phyloP scores from a whole-genome alignment of 2,888 invertebrate species.

The Leptinotarsa haldemani region DNA sequence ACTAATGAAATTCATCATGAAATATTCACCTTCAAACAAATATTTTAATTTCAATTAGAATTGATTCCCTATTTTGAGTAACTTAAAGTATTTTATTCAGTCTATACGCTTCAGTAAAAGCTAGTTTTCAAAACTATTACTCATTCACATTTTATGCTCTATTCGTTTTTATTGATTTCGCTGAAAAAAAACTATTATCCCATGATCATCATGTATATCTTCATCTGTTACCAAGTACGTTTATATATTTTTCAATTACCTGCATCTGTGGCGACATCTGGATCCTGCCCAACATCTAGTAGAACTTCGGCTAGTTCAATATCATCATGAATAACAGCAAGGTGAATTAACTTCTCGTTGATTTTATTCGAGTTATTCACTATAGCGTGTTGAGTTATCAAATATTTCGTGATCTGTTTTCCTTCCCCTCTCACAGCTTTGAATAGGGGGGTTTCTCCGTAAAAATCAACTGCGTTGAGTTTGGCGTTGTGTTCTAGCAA shows the following conservation, averaged over 20 bases:
- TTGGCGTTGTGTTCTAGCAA: slow-evolving; percentile 46
- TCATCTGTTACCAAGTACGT: no score
- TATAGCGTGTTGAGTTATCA: slow-evolving; percentile 44
- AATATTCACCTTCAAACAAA: no score
- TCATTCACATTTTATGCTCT: no score
- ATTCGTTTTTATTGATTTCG: no score
- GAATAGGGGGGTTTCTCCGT: slow-evolving; percentile 47
- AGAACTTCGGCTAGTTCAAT: slow-evolving; percentile 40
- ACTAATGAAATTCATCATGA: no score
- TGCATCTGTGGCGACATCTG: slow-evolving; percentile 35
- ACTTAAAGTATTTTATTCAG: no score
- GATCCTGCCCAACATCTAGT: slow-evolving; percentile 36
- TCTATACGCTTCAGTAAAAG: no score
- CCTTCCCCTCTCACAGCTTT: slow-evolving; percentile 42
- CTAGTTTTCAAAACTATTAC: no score
- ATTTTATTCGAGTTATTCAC: slow-evolving; percentile 43
- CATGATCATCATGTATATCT: no score
- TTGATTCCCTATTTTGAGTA: no score
- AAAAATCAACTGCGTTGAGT: slow-evolving; percentile 44
- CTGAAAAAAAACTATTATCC: no score
- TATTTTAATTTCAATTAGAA: no score
- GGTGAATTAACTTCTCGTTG: slow-evolving; percentile 46
- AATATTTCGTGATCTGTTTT: slow-evolving; percentile 40
- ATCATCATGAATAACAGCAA: slow-evolving; percentile 42
- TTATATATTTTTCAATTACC: slow-evolving; percentile 26